These are phyloP conservation scores for Zapornia atra DNA, from an alignment of 2,113 vertebrate genomes.

Conservation along the genomic window DNA sequence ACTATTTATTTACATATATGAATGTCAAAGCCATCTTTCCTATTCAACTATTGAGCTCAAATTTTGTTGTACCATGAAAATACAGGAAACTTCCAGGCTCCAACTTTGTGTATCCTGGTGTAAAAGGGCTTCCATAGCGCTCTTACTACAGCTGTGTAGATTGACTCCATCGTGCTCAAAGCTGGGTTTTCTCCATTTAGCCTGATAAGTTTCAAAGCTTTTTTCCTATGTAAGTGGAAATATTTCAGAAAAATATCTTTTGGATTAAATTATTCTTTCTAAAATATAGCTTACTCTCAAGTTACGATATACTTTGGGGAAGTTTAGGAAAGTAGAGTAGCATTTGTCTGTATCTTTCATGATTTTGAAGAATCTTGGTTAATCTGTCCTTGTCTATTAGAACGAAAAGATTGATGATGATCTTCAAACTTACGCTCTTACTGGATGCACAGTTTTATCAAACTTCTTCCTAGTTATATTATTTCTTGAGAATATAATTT, in stretches of 20 bases:
- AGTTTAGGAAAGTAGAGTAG: background rate
- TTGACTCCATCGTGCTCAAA: background rate
- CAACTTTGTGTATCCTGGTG: background rate
- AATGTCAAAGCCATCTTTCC: background rate
- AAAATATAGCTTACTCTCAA: background rate
- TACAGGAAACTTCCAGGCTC: background rate
- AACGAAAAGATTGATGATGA: background rate
- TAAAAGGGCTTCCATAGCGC: background rate
- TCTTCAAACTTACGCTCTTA: background rate
- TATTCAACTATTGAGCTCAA: background rate
- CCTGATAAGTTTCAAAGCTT: background rate
- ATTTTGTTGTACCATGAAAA: background rate
- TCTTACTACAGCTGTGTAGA: background rate
- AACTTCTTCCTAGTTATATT: background rate
- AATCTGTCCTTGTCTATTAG: background rate
- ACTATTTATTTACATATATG: background rate
- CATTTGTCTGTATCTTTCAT: background rate
- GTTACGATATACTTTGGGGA: background rate
- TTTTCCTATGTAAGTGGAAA: background rate
- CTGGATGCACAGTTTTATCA: background rate
- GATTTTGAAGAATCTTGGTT: background rate
- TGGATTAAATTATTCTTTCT: background rate
- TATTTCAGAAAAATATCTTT: background rate
- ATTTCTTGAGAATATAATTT: background rate
- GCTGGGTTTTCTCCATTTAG: background rate